Evolutionary conservation across 2,888 invertebrate species (phyloP), one percentile per base, ranked within the genome.

Genomic region (Cephus runcator): DNA sequence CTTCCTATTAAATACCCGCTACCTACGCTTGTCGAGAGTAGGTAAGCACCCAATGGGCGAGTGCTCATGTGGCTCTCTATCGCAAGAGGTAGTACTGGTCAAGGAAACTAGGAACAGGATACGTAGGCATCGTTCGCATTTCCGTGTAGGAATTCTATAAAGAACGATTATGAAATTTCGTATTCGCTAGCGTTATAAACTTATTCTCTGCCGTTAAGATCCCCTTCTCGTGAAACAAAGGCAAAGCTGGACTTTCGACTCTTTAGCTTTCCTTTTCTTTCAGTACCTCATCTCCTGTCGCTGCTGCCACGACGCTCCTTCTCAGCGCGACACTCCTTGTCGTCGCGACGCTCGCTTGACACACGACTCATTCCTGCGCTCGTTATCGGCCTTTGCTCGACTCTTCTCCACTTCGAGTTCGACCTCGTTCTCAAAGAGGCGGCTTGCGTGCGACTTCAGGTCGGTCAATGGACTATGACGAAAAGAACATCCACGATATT

Each of bases 1-100:
- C 88, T 88, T 87, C 87, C 86, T 87, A 87, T 86, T 84, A 85
- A 88, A 88, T 85, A 84, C 84, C 82, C 83, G 74, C 79, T 76
- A 74, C 81, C 80, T 80, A 81, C 79, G 81, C 79, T 75, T 30
- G 75, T 73, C 75, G 75, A 77, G 71, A 80, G 77, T 79, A 68
- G 79, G 75, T 73, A 68, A 79, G 79, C 78, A 77, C 75, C 76
- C 81, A 80, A 81, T 81, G 77, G 80, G 75, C 71, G 81, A 80
- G 71, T 77, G 33, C 71, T 11, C 71, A 23, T 31, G 71, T 71
- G 31, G 12, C 31, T 31, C 31, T 23, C 23, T 9, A 12, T 56
- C 9, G 56, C 23, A 56, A 56, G 56, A 56, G 56, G 9, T 56
- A 56, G 23, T 23, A 23, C 56, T 23, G 56, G 56, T 23, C 56